Evolutionary conservation across 1,140 invertebrate genomes (phyloP).

Genomic region (Thalassaphorura encarpata): DNA sequence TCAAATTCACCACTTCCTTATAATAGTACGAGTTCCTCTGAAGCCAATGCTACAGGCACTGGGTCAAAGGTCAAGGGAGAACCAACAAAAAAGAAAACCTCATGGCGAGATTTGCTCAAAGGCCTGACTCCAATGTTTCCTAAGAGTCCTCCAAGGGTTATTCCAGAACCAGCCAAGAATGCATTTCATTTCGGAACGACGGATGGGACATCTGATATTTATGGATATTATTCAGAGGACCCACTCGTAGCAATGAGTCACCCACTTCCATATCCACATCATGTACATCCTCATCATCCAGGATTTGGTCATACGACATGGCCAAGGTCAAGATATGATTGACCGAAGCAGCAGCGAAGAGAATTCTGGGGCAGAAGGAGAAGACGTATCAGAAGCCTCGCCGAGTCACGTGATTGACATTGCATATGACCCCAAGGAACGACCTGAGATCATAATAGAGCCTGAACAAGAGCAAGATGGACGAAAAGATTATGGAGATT

Average conservation of each 20-base stretch:
- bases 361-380: neutral
- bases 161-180: neutral
- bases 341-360: neutral
- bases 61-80: no score
- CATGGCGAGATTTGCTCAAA: constrained; percentile 12
- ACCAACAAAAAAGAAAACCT: no score
- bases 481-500: neutral
- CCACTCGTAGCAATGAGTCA: constrained; percentile 4
- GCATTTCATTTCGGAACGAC: constrained; percentile 8
- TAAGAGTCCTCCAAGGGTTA: neutral
- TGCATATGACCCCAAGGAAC: constrained; percentile 14
- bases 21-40: neutral
- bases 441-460: constrained; percentile 27
- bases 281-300: no score
- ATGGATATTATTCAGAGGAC: constrained; percentile 28
- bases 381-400: no score
- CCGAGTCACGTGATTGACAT: constrained; percentile 30
- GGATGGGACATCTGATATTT: constrained; percentile 14
- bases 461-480: constrained; percentile 2
- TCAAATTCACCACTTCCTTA: no score
- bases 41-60: neutral
- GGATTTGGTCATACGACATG: constrained; percentile 11
- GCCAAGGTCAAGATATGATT: constrained; percentile 6
- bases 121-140: neutral
- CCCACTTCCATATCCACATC: neutral